These are phyloP conservation scores for Lycaena phlaeas DNA, from an alignment of 2,888 invertebrate genomes.

Conservation along the genomic window DNA sequence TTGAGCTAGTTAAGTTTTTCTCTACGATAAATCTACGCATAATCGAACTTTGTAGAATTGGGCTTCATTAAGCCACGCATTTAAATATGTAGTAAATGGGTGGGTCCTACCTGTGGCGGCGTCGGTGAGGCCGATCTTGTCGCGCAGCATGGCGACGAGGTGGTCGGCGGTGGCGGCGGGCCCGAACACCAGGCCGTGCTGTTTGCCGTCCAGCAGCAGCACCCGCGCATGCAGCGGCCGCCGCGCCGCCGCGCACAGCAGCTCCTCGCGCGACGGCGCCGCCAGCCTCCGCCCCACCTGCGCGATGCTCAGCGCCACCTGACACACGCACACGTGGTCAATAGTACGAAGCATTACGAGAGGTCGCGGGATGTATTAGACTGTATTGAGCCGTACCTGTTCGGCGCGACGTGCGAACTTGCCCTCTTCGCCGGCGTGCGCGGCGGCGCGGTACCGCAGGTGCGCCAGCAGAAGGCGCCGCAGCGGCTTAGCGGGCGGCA, in stretches of 20 bases:
- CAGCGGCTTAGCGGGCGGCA: conserved; percentile 89
- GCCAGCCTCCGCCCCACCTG: conserved; percentile 83
- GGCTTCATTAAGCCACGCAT: too few species aligned
- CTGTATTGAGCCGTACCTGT: conserved; percentile 71
- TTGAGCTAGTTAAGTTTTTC: too few species aligned
- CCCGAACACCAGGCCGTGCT: conserved; percentile 95
- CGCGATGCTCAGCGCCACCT: conserved; percentile 64
- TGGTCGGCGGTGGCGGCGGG: conserved; percentile 93
- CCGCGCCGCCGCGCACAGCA: conserved; percentile 92
- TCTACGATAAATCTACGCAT: too few species aligned
- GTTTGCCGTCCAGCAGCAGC: conserved; percentile 94
- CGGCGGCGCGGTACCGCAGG: conserved; percentile 90
- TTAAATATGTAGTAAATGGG: too few species aligned
- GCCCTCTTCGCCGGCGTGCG: conserved; percentile 90
- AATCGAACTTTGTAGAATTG: too few species aligned
- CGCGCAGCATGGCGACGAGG: conserved; percentile 88
- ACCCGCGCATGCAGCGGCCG: conserved; percentile 93
- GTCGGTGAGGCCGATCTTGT: conserved; percentile 89
- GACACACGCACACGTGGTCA: too few species aligned
- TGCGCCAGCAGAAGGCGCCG: conserved; percentile 91
- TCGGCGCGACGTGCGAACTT: conserved; percentile 95
- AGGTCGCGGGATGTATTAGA: too few species aligned
- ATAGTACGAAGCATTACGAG: too few species aligned
- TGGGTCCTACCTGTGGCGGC: conserved; percentile 83
- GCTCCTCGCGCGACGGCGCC: conserved; percentile 93